phyloP scores from a whole-genome alignment of 2,888 invertebrate species.

The Tribolium freemani region DNA sequence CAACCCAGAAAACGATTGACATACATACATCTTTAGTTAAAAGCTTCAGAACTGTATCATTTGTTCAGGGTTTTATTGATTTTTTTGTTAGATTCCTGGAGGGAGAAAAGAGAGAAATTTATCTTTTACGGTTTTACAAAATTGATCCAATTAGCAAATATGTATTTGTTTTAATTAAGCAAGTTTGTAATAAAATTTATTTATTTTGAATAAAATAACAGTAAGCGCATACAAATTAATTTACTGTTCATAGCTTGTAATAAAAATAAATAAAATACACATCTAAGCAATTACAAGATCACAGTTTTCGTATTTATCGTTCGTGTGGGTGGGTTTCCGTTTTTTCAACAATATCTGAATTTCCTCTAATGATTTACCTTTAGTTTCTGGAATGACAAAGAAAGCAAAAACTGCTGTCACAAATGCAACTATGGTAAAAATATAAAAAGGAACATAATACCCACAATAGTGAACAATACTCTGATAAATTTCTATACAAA shows the following conservation, averaged over 20 bases:
- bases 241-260: no score
- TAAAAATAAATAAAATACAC: no score
- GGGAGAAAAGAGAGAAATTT: neutral
- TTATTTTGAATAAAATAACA: no score
- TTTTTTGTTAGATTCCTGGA: neutral
- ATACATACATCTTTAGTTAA: neutral
- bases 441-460: conserved; percentile 52
- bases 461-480: conserved; percentile 46
- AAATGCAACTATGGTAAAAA: conserved; percentile 50
- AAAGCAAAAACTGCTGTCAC: conserved; percentile 48
- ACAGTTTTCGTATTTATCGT: neutral
- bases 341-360: conserved; percentile 48
- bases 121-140: neutral
- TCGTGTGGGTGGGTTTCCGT: neutral
- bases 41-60: neutral
- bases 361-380: conserved; percentile 58
- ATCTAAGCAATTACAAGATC: neutral
- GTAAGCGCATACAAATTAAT: no score
- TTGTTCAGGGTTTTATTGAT: neutral
- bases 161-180: no score
- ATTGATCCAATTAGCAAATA: no score
- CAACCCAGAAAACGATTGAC: neutral
- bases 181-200: no score
- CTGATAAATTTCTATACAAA: conserved; percentile 52
- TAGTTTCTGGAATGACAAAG: conserved; percentile 55